phyloP scores from a whole-genome alignment of 92 coral and sea anemone species.

The Zoanthus gigantus region DNA sequence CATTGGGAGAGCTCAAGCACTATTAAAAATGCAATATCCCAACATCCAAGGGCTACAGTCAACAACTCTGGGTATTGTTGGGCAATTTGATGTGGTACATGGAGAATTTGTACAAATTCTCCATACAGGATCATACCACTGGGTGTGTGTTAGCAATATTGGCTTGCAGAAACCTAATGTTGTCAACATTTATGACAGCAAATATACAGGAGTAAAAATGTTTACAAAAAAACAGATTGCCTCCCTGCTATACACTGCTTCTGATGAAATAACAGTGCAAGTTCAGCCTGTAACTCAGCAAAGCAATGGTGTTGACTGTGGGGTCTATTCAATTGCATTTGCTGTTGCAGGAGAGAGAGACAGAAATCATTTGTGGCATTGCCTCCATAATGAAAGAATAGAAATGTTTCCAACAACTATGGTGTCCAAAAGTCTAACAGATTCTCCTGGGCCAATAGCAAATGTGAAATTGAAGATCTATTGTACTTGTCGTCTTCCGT shows the following conservation, averaged over 20 bases:
- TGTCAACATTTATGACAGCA: conserved; percentile 34
- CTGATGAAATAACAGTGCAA: no score
- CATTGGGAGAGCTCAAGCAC: no score
- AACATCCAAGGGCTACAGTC: conserved; percentile 20
- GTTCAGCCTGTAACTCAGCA: no score
- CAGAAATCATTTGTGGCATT: no score
- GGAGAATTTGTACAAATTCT: conserved; percentile 40
- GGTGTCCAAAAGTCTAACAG: no score
- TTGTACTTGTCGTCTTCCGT: no score
- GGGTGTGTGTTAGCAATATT: conserved; percentile 32
- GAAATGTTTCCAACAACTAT: no score
- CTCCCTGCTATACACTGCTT: not conserved
- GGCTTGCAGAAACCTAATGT: not conserved
- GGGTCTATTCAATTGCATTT: no score
- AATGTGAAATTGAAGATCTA: no score
- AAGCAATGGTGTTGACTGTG: no score
- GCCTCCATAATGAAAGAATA: no score
- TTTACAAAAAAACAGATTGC: conserved; percentile 1
- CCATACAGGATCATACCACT: conserved; percentile 25
- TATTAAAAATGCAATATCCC: not conserved
- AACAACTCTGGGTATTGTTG: conserved; percentile 7
- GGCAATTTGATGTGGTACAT: not conserved
- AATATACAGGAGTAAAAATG: not conserved
- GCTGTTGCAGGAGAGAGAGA: not conserved
- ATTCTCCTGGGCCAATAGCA: no score